phyloP scores from a whole-genome alignment of 2,888 invertebrate species.

The Stegana nigrithorax region DNA sequence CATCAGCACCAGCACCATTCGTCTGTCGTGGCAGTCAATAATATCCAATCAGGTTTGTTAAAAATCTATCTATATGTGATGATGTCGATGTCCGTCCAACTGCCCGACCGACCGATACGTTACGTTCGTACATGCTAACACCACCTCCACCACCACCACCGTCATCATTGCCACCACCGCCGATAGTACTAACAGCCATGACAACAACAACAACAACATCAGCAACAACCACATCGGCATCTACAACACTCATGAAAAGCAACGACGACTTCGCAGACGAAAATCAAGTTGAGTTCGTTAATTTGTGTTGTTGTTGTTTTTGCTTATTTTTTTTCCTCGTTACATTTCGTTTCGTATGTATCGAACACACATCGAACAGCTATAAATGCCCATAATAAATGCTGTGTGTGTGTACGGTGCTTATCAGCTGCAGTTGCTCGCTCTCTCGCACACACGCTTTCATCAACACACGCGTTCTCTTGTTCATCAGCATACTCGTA shows the following conservation, averaged over 20 bases:
- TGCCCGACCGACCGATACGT: slow-evolving; percentile 59
- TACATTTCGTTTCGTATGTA: slow-evolving; percentile 44
- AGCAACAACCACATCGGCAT: too few relatives aligned
- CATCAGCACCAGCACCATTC: slow-evolving; percentile 35
- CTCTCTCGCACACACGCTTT: slow-evolving; percentile 16
- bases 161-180: slow-evolving; percentile 5
- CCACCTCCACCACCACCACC: too few relatives aligned
- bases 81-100: slow-evolving; percentile 54
- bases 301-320: slow-evolving; percentile 35
- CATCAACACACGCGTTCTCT: slow-evolving; percentile 20
- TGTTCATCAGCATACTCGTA: too few relatives aligned
- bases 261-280: too few relatives aligned
- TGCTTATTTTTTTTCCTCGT: slow-evolving; percentile 43
- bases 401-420: slow-evolving; percentile 33
- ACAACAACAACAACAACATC: too few relatives aligned
- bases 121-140: slow-evolving; percentile 30
- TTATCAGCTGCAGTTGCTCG: slow-evolving; percentile 35
- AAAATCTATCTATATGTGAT: slow-evolving; percentile 67
- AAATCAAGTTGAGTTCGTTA: too few relatives aligned
- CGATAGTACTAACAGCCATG: too few relatives aligned
- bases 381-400: slow-evolving; percentile 2
- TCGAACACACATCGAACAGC: slow-evolving; percentile 56
- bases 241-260: too few relatives aligned
- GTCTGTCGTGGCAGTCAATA: slow-evolving; percentile 65
- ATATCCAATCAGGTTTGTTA: slow-evolving; percentile 69